Conservation (phyloP, 2,113 vertebrate genomes). For the Coreoperca whiteheadi region DNA sequence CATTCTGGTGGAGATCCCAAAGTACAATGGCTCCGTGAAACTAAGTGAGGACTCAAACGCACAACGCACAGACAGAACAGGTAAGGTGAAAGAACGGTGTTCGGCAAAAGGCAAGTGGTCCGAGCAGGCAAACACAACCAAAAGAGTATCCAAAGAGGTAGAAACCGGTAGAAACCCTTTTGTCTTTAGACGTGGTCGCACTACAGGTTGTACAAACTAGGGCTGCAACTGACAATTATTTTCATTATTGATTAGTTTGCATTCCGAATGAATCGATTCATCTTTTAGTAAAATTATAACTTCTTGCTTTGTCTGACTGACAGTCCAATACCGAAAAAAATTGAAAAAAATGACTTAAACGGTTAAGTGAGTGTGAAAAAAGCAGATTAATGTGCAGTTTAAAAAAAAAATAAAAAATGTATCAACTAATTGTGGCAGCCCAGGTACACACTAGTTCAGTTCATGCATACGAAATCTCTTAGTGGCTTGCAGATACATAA, state of each 20-base stretch:
- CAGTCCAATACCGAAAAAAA: too few relatives aligned
- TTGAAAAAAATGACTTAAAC: too few relatives aligned
- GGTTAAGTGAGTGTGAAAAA: too few relatives aligned
- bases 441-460: background rate
- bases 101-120: background rate
- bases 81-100: background rate
- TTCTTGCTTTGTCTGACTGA: too few relatives aligned
- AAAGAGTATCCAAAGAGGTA: too few relatives aligned
- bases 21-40: background rate
- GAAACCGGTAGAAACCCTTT: background rate
- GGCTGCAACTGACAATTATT: background rate
- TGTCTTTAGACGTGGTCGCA: background rate
- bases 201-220: background rate
- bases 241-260: background rate
- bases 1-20: background rate
- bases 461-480: too few relatives aligned
- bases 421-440: background rate
- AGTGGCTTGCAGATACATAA: too few relatives aligned
- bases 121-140: too few relatives aligned
- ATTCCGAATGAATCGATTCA: background rate
- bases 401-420: too few relatives aligned
- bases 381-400: too few relatives aligned
- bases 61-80: background rate
- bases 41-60: background rate
- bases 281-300: too few relatives aligned